Evolutionary conservation across 2,888 invertebrate species (phyloP).

Genomic region (Sialis lutaria): DNA sequence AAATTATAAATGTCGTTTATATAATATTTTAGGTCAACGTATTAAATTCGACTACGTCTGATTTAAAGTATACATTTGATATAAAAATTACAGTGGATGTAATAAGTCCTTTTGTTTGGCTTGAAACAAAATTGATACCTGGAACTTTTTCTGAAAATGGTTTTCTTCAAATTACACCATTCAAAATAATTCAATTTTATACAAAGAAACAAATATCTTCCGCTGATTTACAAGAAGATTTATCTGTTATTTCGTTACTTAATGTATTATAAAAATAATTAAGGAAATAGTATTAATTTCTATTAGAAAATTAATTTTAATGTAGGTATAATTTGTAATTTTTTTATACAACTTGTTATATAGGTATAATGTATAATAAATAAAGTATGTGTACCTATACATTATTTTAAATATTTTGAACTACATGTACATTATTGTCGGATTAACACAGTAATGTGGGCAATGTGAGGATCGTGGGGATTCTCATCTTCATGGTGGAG

Average conservation of each 20-base stretch:
- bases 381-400: too few relatives aligned
- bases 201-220: conserved; percentile 12
- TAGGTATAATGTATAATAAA: too few relatives aligned
- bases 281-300: too few relatives aligned
- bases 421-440: too few relatives aligned
- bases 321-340: too few relatives aligned
- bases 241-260: conserved; percentile 18
- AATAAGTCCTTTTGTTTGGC: conserved; percentile 51
- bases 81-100: conserved; percentile 28
- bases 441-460: too few relatives aligned
- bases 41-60: conserved; percentile 2
- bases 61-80: conserved; percentile 11
- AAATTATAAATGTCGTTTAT: conserved; percentile 6
- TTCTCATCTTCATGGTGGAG: too few relatives aligned
- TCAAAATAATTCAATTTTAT: conserved; percentile 15
- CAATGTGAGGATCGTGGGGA: too few relatives aligned
- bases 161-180: conserved; percentile 24
- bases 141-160: conserved; percentile 68
- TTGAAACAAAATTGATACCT: conserved; percentile 31
- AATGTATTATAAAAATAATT: conserved; percentile 2
- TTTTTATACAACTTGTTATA: too few relatives aligned
- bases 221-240: conserved; percentile 12
- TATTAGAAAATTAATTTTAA: too few relatives aligned
- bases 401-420: too few relatives aligned
- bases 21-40: conserved; percentile 14